Evolutionary conservation across 1,140 invertebrate species (phyloP).

Genomic region (Drosophila arizonae): DNA sequence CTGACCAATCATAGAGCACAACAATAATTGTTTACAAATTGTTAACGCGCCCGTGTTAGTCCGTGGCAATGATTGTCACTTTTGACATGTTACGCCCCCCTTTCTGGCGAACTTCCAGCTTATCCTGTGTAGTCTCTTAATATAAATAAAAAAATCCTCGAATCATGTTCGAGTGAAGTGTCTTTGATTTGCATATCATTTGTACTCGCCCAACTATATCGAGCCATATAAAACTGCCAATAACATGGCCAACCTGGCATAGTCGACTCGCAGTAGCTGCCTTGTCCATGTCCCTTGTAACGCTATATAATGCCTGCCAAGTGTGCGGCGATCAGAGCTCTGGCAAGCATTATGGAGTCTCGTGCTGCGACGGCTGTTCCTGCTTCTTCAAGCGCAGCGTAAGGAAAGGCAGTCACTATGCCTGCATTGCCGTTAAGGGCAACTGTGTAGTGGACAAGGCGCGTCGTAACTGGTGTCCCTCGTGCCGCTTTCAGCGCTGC

Average conservation of each 20-base stretch:
- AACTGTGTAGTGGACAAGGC: constrained; percentile 91
- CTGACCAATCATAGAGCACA: constrained; percentile 76
- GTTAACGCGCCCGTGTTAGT: constrained; percentile 60
- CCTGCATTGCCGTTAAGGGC: constrained; percentile 90
- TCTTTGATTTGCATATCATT: constrained; percentile 79
- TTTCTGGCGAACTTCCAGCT: constrained; percentile 13
- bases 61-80: constrained; percentile 70
- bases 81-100: constrained; percentile 71
- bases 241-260: background rate
- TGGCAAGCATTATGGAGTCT: constrained; percentile 94
- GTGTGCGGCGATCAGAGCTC: constrained; percentile 94
- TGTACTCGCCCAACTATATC: constrained; percentile 25
- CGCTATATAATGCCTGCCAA: constrained; percentile 83
- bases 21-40: constrained; percentile 82
- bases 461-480: constrained; percentile 93
- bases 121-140: constrained; percentile 31
- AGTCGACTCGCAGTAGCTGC: constrained; percentile 26
- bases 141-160: constrained; percentile 65
- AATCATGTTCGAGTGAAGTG: constrained; percentile 65
- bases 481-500: constrained; percentile 91
- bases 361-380: constrained; percentile 94
- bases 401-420: constrained; percentile 87
- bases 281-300: constrained; percentile 46
- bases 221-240: constrained; percentile 64
- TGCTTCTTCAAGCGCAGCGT: constrained; percentile 94